Percentiles rank a stretch among this genome's conserved stretches.
Evolutionary conservation across 2,113 vertebrate species (phyloP).

Genomic region (Strigops habroptila): DNA sequence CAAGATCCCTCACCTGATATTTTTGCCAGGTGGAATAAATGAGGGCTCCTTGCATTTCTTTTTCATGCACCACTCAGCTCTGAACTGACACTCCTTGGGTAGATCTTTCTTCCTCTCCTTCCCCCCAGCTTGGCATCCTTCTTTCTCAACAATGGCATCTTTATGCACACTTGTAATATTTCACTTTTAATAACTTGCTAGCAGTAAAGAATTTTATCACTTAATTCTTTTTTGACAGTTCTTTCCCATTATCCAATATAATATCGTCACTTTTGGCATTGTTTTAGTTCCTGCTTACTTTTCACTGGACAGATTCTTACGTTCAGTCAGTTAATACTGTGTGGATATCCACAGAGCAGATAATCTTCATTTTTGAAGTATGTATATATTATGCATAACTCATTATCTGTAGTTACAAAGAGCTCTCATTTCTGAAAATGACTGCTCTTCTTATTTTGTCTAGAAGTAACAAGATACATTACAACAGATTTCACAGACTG

Average conservation of each 20-base stretch:
- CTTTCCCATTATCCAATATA: neutral
- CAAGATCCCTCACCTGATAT: neutral
- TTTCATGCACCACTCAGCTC: neutral
- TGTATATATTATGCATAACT: constrained; percentile 46
- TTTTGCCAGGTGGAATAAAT: neutral
- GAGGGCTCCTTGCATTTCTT: neutral
- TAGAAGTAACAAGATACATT: neutral
- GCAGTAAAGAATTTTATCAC: neutral
- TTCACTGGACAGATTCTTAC: neutral
- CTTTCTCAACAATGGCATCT: neutral
- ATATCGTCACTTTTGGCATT: neutral
- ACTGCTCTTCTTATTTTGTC: neutral
- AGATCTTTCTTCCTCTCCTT: neutral
- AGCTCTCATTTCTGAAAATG: constrained; percentile 56
- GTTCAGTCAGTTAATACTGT: neutral
- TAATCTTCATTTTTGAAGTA: neutral
- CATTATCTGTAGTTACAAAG: neutral
- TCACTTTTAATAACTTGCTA: neutral
- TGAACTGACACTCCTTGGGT: neutral
- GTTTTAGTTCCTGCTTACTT: neutral
- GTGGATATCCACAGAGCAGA: neutral
- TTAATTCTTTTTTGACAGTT: neutral
- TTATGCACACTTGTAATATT: neutral
- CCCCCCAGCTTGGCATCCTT: rapidly evolving
- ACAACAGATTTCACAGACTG: neutral